Percentiles rank a stretch among this genome's conserved stretches.
These are phyloP conservation scores for Megastigmus dorsalis DNA, from an alignment of 2,888 invertebrate genomes.

Conservation along the genomic window DNA sequence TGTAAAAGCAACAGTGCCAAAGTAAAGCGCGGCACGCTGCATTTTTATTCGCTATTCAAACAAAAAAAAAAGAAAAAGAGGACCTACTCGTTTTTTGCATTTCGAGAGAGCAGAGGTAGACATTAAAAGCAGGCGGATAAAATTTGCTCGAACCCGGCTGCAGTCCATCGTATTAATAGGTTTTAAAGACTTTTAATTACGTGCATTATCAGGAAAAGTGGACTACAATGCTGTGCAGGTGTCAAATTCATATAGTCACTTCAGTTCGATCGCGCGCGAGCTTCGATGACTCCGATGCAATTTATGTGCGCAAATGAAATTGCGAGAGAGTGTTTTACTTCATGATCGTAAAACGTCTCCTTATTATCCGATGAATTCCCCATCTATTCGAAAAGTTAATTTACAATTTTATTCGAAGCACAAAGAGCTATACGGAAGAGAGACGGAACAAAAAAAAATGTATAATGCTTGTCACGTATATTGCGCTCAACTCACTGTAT, in stretches of 20 bases:
- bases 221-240: neutral
- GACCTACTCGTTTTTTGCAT: neutral
- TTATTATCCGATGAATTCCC: neutral
- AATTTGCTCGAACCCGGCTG: neutral
- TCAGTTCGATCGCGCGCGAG: neutral
- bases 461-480: no score
- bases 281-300: neutral
- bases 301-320: neutral
- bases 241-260: neutral
- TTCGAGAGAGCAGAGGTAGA: no score
- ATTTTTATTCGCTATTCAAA: neutral
- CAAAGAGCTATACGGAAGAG: no score
- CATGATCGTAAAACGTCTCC: neutral
- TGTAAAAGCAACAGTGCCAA: neutral
- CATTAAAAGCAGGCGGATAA: neutral
- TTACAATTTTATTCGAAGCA: neutral
- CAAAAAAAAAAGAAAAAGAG: neutral
- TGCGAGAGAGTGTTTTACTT: neutral
- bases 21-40: neutral
- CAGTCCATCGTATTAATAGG: neutral
- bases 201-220: neutral
- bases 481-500: no score
- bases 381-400: neutral
- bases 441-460: no score
- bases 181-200: constrained; percentile 12